Percentiles rank a stretch among this genome's conserved stretches.
Conservation (phyloP, 2,888 invertebrate genomes). For the Oscheius onirici region DNA sequence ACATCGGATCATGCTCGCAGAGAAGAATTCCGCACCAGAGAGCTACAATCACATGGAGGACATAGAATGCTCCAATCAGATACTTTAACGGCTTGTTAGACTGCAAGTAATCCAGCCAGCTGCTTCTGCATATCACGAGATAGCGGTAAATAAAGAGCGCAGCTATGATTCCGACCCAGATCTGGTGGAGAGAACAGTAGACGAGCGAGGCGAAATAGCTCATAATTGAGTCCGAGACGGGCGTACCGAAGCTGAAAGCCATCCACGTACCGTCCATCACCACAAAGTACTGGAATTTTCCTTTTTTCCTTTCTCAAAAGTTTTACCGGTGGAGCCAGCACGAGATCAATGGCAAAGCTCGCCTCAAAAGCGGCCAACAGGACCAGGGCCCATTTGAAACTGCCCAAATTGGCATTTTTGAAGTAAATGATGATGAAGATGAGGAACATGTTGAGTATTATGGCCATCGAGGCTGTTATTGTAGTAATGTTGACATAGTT, state of each 20-base stretch:
- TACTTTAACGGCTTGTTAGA: neutral
- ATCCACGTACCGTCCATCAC: neutral
- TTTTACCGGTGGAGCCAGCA: constrained; percentile 6
- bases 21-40: constrained; percentile 2
- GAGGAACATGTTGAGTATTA: neutral
- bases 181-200: constrained; percentile 5
- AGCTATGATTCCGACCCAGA: constrained; percentile 7
- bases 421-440: neutral
- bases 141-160: constrained; percentile 1
- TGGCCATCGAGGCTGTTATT: neutral
- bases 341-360: neutral
- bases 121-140: neutral
- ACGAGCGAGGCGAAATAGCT: constrained; percentile 1
- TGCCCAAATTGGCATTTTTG: neutral
- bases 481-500: neutral
- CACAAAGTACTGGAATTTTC: neutral
- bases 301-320: neutral
- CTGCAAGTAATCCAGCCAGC: neutral
- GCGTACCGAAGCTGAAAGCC: neutral
- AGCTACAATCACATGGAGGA: neutral
- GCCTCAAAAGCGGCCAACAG: neutral
- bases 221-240: neutral
- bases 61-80: neutral
- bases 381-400: constrained; percentile 2
- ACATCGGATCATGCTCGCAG: neutral